Base-by-base conservation (phyloP, 2,888 invertebrate genomes). In the Pterostichus madidus region DNA sequence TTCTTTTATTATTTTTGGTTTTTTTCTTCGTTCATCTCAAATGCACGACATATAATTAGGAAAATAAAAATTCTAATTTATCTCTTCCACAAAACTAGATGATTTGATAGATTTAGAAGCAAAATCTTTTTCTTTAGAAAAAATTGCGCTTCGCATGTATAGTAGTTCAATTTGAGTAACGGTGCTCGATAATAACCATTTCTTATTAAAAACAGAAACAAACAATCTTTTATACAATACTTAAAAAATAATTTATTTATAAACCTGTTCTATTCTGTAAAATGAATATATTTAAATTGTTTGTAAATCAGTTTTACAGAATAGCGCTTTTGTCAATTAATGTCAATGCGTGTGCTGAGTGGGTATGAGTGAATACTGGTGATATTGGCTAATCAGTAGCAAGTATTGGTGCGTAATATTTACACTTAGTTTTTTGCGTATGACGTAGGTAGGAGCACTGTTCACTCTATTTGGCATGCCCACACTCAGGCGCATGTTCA, bases 401-500 rank as follows among this genome's bases (percentile, higher is more conserved):
- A 71, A 71, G 68, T 71, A 64, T 32, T 64, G 35, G 64, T 64
- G 64, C 64, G 64, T 64, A 71, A 71, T 88, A 88, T 88, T 89
- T 88, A 89, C 88, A 82, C 87, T 89, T 89, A 89, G 89, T 89
- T 88, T 71, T 88, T 89, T 89, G 88, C 88, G 87, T 89, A 82
- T 89, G 87, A 89, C 85, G 86, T 89, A 89, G 89, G 89, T 89
- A 88, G 88, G 88, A 88, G 88, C 89, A 89, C 89, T 89, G 86
- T 89, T 88, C 89, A 88, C 76, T 82, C 82, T 82, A 82, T 82
- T 82, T 82, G 89, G 89, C 89, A 89, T 89, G 89, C 89, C 88
- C 89, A 88, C 87, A 88, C 87, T 87, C 88, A 87, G 87, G 89
- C 88, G 89, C 89, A 90, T 89, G 90, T 88, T 88, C 89, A 89